These are phyloP conservation scores for Onchidella celtica DNA, from an alignment of 2,888 invertebrate genomes.

Conservation along the genomic window DNA sequence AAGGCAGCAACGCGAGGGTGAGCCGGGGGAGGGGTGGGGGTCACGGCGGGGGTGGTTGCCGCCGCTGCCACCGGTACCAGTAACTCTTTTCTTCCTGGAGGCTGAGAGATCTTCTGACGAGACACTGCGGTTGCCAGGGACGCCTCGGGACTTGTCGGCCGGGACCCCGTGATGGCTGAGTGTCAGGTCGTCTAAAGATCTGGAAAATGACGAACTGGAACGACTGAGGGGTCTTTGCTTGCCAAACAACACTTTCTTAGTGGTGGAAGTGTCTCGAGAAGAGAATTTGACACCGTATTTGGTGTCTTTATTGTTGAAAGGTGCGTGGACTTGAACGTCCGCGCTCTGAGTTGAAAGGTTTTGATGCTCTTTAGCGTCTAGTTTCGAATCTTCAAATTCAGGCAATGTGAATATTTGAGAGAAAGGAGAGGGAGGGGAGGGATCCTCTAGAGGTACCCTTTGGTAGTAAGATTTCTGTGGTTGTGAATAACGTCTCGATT, in stretches of 20 bases:
- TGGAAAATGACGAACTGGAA: slow-evolving; percentile 8
- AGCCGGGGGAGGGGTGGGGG: slow-evolving; percentile 27
- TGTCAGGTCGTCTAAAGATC: slow-evolving; percentile 35
- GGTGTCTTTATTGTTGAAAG: neutral
- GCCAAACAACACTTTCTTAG: slow-evolving; percentile 22
- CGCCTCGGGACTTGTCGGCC: neutral
- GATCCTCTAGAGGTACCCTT: slow-evolving; percentile 42
- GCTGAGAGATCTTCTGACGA: slow-evolving; percentile 40
- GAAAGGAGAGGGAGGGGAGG: neutral
- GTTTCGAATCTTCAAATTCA: neutral
- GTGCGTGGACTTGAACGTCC: slow-evolving; percentile 36
- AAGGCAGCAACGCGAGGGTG: slow-evolving; percentile 47
- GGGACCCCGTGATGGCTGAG: slow-evolving; percentile 13
- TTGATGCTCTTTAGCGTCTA: neutral
- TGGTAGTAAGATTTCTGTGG: slow-evolving; percentile 38
- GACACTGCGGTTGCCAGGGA: slow-evolving; percentile 6
- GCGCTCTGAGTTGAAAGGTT: slow-evolving; percentile 21
- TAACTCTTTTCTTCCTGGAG: neutral
- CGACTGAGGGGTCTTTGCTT: slow-evolving; percentile 3
- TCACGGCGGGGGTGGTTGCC: slow-evolving; percentile 12
- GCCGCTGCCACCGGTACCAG: neutral
- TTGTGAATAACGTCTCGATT: slow-evolving; percentile 16
- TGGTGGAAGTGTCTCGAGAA: neutral
- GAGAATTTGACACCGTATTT: neutral
- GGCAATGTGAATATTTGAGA: slow-evolving; percentile 31